Percentiles rank a stretch among this genome's conserved stretches.
Evolutionary conservation across 2,113 vertebrate genomes (phyloP).

Genomic region (Peromyscus leucopus): DNA sequence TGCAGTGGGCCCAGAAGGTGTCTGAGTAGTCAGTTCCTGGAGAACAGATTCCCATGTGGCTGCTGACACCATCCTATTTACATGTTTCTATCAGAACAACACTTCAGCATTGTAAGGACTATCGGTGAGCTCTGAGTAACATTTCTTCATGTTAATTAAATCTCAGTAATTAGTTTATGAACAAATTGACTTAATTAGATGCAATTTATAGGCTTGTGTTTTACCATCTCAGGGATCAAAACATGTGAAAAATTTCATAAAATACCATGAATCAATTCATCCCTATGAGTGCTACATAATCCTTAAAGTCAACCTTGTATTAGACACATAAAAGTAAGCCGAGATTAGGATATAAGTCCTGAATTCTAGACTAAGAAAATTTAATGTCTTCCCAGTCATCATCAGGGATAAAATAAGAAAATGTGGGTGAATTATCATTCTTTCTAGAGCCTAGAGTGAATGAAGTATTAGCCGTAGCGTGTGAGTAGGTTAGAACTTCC

Average conservation of each 20-base stretch:
- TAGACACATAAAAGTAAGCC: background rate
- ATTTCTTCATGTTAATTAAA: conserved; percentile 35
- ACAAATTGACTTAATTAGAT: conserved; percentile 19
- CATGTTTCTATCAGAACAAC: background rate
- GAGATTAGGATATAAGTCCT: background rate
- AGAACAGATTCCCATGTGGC: background rate
- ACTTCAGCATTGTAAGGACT: background rate
- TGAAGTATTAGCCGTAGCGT: background rate
- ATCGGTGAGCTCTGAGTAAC: background rate
- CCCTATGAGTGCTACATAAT: background rate
- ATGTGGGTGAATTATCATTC: background rate
- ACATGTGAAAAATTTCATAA: background rate
- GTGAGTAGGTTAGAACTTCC: conserved; percentile 12
- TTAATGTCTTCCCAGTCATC: background rate
- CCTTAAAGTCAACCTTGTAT: background rate
- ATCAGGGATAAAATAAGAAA: conserved; percentile 16
- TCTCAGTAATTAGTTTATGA: conserved; percentile 16
- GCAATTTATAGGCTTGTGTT: background rate
- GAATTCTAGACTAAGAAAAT: background rate
- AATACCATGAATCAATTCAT: background rate
- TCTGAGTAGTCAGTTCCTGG: background rate
- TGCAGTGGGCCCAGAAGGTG: background rate
- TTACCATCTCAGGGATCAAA: background rate
- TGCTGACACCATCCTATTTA: background rate
- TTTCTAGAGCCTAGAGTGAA: background rate